These are phyloP conservation scores for Lontra canadensis DNA, from an alignment of 2,113 vertebrate species.

Conservation along the genomic window DNA sequence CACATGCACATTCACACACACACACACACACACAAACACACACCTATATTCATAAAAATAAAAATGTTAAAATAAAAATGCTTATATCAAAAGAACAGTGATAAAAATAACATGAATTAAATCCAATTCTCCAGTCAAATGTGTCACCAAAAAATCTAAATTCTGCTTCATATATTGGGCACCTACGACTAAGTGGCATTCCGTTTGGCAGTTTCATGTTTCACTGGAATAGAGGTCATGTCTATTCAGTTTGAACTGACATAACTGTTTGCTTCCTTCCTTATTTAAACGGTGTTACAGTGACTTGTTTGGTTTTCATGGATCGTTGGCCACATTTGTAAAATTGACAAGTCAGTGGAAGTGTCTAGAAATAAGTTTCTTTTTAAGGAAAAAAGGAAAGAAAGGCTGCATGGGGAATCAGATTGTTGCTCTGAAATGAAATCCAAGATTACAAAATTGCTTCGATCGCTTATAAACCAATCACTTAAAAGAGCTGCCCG, in stretches of 20 bases:
- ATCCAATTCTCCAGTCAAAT: neutral
- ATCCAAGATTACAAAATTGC: neutral
- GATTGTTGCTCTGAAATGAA: neutral
- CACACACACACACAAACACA: neutral
- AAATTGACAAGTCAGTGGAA: slow-evolving; percentile 27
- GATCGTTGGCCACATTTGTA: slow-evolving; percentile 27
- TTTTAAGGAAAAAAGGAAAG: neutral
- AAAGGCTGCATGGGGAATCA: neutral
- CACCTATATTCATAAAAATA: neutral
- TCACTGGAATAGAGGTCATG: neutral
- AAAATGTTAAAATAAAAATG: neutral
- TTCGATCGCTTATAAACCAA: neutral
- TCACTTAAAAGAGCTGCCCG: neutral
- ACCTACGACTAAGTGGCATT: neutral
- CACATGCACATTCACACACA: fast-evolving
- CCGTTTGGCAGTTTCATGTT: neutral
- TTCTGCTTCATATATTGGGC: neutral
- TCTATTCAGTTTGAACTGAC: neutral
- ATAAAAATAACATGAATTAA: neutral
- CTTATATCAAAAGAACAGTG: neutral
- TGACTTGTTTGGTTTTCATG: slow-evolving; percentile 26
- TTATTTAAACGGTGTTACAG: slow-evolving; percentile 15
- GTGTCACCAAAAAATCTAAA: neutral
- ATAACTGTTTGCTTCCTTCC: neutral
- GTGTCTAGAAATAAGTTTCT: slow-evolving; percentile 1